Evolutionary conservation across 1,140 invertebrate genomes (phyloP), one percentile per base, ranked within the genome.

Genomic region (Drosophila burlai): DNA sequence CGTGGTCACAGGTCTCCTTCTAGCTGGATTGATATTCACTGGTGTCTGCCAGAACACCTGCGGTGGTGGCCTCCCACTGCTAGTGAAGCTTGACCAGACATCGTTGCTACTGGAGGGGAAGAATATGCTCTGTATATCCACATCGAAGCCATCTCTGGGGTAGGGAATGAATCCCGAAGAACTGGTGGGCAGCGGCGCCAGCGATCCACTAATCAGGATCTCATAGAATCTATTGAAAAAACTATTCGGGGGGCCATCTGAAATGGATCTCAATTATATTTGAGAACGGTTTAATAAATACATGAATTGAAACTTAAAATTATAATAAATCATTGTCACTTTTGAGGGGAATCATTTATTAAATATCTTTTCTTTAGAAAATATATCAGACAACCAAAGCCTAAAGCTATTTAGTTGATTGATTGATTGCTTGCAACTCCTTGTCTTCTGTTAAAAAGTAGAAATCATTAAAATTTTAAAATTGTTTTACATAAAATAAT

Each of bases 151-250:
- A 11, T 54, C 43, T 9, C 38, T 13, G 16, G 60, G 15, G 6
- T 72, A 67, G 0, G 54, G 21, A 50, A 31, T 50, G 3, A 78
- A n/a, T 16, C 42, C 63, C 0, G 45, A 11, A 10, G 54, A 26
- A 26, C 36, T 10, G 0, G 49, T 50, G 3, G 80, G 18, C 0
- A 24, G 21, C 2, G 66, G 47, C 0, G 24, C 26, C 29, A 36
- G 34, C 7, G 42, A 16, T 9, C n/a, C 26, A 42, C 15, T 50
- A 10, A 60, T 18, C 0, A 46, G 15, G 15, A 84, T 40, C 46
- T 68, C 67, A 24, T 57, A 89, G 49, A 71, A 89, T 2, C 85
- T 81, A 64, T 81, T 80, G 16, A 76, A 85, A 31, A 31, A 81
- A 21, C 31, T 85, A 4, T 50, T 65, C 7, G 83, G 61, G 0